phyloP scores from a whole-genome alignment of 2,888 invertebrate species.

The Silvanus unidentatus region DNA sequence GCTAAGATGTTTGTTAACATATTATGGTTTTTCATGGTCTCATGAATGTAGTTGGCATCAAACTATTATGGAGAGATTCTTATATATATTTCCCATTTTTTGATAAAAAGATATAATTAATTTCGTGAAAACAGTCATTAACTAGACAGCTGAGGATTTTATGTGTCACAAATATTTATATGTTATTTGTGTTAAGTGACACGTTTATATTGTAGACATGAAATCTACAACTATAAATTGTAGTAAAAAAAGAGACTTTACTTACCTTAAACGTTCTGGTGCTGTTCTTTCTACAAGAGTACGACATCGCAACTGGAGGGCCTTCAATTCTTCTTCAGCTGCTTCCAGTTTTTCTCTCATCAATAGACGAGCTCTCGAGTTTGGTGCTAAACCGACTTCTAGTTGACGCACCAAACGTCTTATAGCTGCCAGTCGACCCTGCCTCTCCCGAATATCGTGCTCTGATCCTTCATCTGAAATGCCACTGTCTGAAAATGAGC shows the following conservation, averaged over 20 bases:
- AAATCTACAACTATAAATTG: no score
- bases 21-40: slow-evolving; percentile 23
- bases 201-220: slow-evolving; percentile 17
- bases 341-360: slow-evolving; percentile 66
- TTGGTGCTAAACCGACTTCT: slow-evolving; percentile 62
- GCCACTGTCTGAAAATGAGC: slow-evolving; percentile 73
- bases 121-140: no score
- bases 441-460: slow-evolving; percentile 61
- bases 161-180: slow-evolving; percentile 30
- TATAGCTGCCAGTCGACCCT: slow-evolving; percentile 60
- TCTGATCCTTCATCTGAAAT: slow-evolving; percentile 70
- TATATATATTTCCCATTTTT: no score
- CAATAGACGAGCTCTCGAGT: slow-evolving; percentile 58
- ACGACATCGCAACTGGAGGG: slow-evolving; percentile 65
- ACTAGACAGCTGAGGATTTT: no score
- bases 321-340: slow-evolving; percentile 65
- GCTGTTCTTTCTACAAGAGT: slow-evolving; percentile 56
- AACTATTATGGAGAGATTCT: no score
- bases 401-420: slow-evolving; percentile 61
- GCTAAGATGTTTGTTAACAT: slow-evolving; percentile 27
- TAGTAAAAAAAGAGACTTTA: background rate
- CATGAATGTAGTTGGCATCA: slow-evolving; percentile 11
- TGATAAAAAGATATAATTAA: no score
- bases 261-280: slow-evolving; percentile 26
- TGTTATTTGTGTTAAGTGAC: slow-evolving; percentile 26